Evolutionary conservation across 2,888 invertebrate species (phyloP).

Genomic region (Tipula vernalis): DNA sequence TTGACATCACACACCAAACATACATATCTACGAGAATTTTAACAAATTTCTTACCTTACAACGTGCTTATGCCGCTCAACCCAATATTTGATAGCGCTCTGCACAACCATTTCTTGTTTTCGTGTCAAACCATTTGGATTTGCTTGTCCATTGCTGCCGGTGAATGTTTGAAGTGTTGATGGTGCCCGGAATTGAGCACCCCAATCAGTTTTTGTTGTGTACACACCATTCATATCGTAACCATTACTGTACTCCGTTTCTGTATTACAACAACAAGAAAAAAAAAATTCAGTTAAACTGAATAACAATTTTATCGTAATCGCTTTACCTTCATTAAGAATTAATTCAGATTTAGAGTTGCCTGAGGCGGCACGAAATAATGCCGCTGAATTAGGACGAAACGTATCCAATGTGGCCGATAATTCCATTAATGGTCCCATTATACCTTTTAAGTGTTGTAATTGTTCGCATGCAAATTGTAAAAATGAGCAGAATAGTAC

Average conservation of each 20-base stretch:
- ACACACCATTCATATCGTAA: conserved; percentile 59
- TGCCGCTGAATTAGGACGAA: conserved; percentile 57
- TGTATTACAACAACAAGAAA: background rate
- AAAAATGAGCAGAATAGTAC: conserved; percentile 75
- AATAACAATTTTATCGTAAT: background rate
- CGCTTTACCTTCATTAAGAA: conserved; percentile 31
- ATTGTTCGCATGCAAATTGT: conserved; percentile 73
- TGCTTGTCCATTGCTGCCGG: conserved; percentile 34
- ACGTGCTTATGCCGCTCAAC: conserved; percentile 81
- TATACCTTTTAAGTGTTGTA: conserved; percentile 73
- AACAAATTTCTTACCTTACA: conserved; percentile 48
- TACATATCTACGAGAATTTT: background rate
- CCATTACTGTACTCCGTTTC: conserved; percentile 39
- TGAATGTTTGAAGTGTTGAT: conserved; percentile 51
- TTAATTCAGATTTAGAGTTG: conserved; percentile 34
- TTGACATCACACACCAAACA: background rate
- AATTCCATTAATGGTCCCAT: conserved; percentile 81
- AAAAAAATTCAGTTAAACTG: background rate
- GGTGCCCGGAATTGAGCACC: conserved; percentile 60
- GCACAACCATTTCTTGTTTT: conserved; percentile 72
- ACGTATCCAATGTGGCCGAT: conserved; percentile 69
- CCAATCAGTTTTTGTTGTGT: conserved; percentile 65
- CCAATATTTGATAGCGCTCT: conserved; percentile 83
- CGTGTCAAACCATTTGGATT: conserved; percentile 71
- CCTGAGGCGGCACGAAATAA: conserved; percentile 47